Conservation (phyloP, 2,113 vertebrate genomes). For the human region GRCh38 chr2:175547001-175547500, state of each 20-base stretch:
- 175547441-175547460: neutral
- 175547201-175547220: slow-evolving; percentile 18
- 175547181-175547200: neutral
- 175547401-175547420: neutral
- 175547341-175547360: neutral
- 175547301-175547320: neutral
- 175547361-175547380: neutral
- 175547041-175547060: neutral
- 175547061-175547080: neutral
- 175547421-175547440: neutral
- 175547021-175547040: neutral
- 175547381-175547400: neutral
- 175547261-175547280: neutral
- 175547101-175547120: neutral
- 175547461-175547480: neutral
- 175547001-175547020: neutral
- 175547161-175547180: neutral
- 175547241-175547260: neutral
- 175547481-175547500: neutral
- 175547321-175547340: neutral
- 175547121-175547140: neutral
- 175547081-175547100: neutral
- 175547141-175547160: neutral
- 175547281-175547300: neutral
- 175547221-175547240: neutral